A percentile compares a stretch with the other conserved stretches of the same genome.
Conservation (phyloP, 1,140 invertebrate genomes). For the Physella acuta region DNA sequence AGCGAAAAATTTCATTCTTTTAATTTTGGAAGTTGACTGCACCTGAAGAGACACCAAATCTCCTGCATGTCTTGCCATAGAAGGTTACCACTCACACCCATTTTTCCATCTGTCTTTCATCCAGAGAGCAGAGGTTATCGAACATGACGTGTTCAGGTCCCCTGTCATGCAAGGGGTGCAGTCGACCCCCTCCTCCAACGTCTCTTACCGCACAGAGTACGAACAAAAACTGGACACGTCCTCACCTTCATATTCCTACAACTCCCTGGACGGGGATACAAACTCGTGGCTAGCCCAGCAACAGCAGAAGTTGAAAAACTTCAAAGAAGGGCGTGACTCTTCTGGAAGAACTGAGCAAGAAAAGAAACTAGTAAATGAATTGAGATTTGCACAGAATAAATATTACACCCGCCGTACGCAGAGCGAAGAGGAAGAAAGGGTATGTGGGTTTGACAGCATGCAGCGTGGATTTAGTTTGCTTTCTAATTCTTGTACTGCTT, state of each 20-base stretch:
- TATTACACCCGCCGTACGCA: slow-evolving; percentile 50
- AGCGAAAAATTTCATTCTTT: too few species aligned
- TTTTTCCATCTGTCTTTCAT: not conserved
- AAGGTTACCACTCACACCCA: too few species aligned
- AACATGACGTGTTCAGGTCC: slow-evolving; percentile 31
- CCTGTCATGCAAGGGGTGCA: slow-evolving; percentile 25
- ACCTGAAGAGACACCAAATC: too few species aligned
- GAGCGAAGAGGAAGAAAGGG: slow-evolving; percentile 45
- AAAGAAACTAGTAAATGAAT: slow-evolving; percentile 55
- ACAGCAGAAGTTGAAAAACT: slow-evolving; percentile 56
- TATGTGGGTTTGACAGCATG: slow-evolving; percentile 4
- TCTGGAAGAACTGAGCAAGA: slow-evolving; percentile 47
- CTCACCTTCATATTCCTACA: slow-evolving; percentile 31
- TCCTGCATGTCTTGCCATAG: too few species aligned
- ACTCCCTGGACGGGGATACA: slow-evolving; percentile 36
- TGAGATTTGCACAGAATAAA: slow-evolving; percentile 52
- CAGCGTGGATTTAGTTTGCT: too few species aligned
- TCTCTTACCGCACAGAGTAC: slow-evolving; percentile 52
- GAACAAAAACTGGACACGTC: slow-evolving; percentile 38
- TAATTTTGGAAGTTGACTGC: too few species aligned
- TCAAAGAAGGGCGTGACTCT: slow-evolving; percentile 45
- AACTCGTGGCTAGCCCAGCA: slow-evolving; percentile 59
- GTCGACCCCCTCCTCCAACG: slow-evolving; percentile 30
- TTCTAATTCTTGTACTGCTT: too few species aligned
- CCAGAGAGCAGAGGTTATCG: slow-evolving; percentile 26